Evolutionary conservation across 2,888 invertebrate genomes (phyloP).

Genomic region (Epirrita christyi): DNA sequence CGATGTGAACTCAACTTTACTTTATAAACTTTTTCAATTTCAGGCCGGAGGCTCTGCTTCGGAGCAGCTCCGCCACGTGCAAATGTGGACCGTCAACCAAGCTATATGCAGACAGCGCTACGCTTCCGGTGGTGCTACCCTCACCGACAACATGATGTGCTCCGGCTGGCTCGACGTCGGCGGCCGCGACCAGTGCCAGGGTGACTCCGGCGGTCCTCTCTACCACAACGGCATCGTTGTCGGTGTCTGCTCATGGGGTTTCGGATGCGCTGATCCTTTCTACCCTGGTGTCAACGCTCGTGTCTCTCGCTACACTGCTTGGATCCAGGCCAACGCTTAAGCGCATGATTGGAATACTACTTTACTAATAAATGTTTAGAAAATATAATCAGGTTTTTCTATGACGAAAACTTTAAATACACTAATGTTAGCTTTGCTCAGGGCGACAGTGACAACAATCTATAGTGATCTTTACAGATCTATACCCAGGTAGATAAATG

Average conservation of each 20-base stretch:
- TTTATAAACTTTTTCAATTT: too few relatives aligned
- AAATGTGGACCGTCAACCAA: slow-evolving; percentile 50
- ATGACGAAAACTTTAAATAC: too few relatives aligned
- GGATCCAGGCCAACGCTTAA: slow-evolving; percentile 31
- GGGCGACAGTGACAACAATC: too few relatives aligned
- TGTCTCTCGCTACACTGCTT: slow-evolving; percentile 37
- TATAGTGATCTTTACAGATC: too few relatives aligned
- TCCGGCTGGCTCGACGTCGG: slow-evolving; percentile 46
- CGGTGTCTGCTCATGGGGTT: slow-evolving; percentile 49
- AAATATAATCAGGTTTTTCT: too few relatives aligned
- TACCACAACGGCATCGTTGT: slow-evolving; percentile 46
- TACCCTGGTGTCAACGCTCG: slow-evolving; percentile 50
- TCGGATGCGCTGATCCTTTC: slow-evolving; percentile 37
- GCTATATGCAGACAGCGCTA: slow-evolving; percentile 37
- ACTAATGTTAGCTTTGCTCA: too few relatives aligned
- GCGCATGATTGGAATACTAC: too few relatives aligned
- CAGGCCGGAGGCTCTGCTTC: slow-evolving; percentile 19
- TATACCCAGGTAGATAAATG: too few relatives aligned
- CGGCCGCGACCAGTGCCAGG: slow-evolving; percentile 48
- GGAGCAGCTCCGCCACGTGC: slow-evolving; percentile 49
- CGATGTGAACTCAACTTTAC: too few relatives aligned
- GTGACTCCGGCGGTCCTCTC: slow-evolving; percentile 51
- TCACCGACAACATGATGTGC: slow-evolving; percentile 51
- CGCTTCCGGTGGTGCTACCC: not conserved
- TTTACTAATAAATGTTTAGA: too few relatives aligned